Base-by-base conservation (phyloP, 2,797 vertebrate species). In the Rousettus madagascariensis region DNA sequence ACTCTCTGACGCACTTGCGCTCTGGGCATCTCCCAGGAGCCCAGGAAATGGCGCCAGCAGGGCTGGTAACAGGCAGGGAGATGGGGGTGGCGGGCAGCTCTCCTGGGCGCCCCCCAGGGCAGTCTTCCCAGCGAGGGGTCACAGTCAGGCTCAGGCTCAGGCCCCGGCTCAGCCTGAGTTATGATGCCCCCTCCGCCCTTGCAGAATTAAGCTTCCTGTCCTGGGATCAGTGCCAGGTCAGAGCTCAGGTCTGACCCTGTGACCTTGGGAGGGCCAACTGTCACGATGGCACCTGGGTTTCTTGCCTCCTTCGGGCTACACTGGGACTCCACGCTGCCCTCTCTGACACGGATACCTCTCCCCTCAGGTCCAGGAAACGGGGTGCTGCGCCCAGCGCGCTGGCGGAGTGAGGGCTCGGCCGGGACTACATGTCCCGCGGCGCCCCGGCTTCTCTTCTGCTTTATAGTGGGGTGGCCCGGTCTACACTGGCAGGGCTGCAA, bases 371-470 rank as follows among this genome's bases (percentile, higher is more conserved):
- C 28, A 5, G 51, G 16, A 10, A 53, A 3, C 10, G 30, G 19
- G 19, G 1, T 0, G 13, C 5, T 0, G 36, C 6, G 13, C 3
- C 43, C 36, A 12, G 1, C 17, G 30, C 26, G 0, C 71, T 6
- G 17, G 36, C 15, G 1, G 12, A 33, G 59, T 1, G 19, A 74
- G 17, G 41, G 4, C 1, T 7, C 10, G 26, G n/a, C 16, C 5
- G 12, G 61, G 36, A 17, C 26, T 2, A 15, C 46, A 10, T 20
- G 41, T 68, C 17, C 51, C 0, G 0, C 2, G 51, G 0, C 2
- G 51, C 41, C 61, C 77, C 66, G 5, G 86, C 13, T 77, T 71
- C 63, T 55, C 15, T 28, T 15, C 74, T 38, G 57, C 16, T 22
- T 49, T 28, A 5, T 11, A 19, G 0, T 17, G 79, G 79, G 46